Conservation (phyloP, 2,797 vertebrate genomes). For the Manis pentadactyla region DNA sequence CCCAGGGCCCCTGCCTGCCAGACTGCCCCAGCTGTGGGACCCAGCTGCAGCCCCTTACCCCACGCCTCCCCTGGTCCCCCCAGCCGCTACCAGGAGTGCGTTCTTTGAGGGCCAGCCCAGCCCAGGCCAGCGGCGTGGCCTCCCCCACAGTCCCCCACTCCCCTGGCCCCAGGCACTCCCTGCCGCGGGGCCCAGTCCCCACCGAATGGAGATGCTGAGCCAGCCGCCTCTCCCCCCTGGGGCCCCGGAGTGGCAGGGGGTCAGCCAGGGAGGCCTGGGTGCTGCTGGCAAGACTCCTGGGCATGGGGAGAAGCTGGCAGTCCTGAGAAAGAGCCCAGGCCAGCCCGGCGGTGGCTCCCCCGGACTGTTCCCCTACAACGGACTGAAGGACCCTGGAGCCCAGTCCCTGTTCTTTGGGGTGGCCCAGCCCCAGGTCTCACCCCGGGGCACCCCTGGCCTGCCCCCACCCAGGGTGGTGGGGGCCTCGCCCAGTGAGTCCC, state of each 20-base stretch:
- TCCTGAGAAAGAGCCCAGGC: slow-evolving; percentile 88
- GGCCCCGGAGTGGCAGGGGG: slow-evolving; percentile 92
- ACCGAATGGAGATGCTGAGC: slow-evolving; percentile 90
- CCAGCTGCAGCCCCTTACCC: slow-evolving; percentile 89
- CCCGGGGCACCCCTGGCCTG: slow-evolving; percentile 89
- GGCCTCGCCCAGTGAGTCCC: slow-evolving; percentile 94
- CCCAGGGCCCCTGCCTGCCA: slow-evolving; percentile 82
- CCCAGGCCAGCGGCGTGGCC: slow-evolving; percentile 90
- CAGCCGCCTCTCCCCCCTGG: slow-evolving; percentile 90
- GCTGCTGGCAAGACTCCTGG: slow-evolving; percentile 87
- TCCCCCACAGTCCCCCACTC: slow-evolving; percentile 90
- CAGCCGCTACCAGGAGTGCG: slow-evolving; percentile 81
- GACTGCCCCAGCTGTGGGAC: slow-evolving; percentile 93
- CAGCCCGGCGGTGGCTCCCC: slow-evolving; percentile 86
- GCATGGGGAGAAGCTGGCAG: slow-evolving; percentile 86
- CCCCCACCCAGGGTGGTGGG: slow-evolving; percentile 90
- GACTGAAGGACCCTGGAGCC: slow-evolving; percentile 89
- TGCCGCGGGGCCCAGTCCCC: slow-evolving; percentile 87
- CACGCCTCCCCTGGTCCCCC: slow-evolving; percentile 79
- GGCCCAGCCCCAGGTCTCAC: slow-evolving; percentile 87
- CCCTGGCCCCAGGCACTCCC: slow-evolving; percentile 93
- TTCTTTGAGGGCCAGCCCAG: slow-evolving; percentile 91
- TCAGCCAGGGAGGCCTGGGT: slow-evolving; percentile 86
- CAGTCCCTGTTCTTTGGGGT: slow-evolving; percentile 92
- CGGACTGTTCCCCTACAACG: slow-evolving; percentile 86